These are phyloP conservation scores for Diachasmimorpha longicaudata DNA, from an alignment of 1,140 invertebrate genomes.

Conservation along the genomic window DNA sequence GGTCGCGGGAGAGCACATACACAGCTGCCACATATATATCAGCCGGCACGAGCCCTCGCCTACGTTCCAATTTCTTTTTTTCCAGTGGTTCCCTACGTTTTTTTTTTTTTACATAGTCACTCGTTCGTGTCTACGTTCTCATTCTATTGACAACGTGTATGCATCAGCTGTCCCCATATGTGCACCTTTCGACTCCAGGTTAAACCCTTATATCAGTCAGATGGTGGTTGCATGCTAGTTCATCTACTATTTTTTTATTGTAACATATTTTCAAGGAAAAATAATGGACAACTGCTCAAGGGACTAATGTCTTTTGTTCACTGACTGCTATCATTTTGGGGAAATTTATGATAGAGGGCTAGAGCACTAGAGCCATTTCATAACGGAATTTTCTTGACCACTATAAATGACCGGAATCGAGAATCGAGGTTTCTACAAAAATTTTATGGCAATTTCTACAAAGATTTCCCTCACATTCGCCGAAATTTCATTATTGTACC, in stretches of 20 bases:
- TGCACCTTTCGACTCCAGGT: constrained; percentile 20
- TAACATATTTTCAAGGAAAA: not conserved
- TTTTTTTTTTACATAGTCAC: constrained; percentile 3
- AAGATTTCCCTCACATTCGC: too few species aligned
- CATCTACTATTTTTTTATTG: constrained; percentile 24
- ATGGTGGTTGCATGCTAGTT: not conserved
- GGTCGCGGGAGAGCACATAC: constrained; percentile 17
- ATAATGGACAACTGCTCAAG: too few species aligned
- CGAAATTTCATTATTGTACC: too few species aligned
- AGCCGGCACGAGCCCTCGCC: constrained; percentile 51
- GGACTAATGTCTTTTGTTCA: too few species aligned
- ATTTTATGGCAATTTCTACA: too few species aligned
- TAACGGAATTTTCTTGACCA: too few species aligned
- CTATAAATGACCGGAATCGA: too few species aligned
- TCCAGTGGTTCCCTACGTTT: constrained; percentile 19
- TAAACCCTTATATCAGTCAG: not conserved
- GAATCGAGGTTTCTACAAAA: too few species aligned
- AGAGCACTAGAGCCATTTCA: too few species aligned
- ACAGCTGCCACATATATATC: constrained; percentile 40
- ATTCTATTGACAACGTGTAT: constrained; percentile 16
- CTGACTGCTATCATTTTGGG: too few species aligned
- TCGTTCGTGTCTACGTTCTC: constrained; percentile 6
- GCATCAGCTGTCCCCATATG: constrained; percentile 50
- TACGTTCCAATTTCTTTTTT: constrained; percentile 46
- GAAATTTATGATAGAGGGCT: too few species aligned